phyloP scores from a whole-genome alignment of 2,797 vertebrate species.

The Hydrolagus colliei region DNA sequence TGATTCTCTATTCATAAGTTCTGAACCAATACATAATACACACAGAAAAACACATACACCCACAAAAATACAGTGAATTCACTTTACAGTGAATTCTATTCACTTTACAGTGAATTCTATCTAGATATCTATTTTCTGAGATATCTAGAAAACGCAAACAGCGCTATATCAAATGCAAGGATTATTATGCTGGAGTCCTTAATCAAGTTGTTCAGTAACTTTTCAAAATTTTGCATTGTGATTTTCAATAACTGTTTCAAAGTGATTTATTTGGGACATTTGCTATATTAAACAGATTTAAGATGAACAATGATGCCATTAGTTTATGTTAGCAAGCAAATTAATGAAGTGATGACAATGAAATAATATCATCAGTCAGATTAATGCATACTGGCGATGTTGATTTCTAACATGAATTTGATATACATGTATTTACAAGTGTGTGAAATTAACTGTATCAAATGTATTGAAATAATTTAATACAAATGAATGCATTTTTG shows the following conservation, averaged over 20 bases:
- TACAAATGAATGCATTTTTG: not conserved
- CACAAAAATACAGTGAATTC: too few species aligned
- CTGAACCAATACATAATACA: not conserved
- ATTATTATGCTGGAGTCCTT: not conserved
- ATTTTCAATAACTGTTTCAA: conserved; percentile 24
- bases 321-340: conserved; percentile 55
- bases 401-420: not conserved
- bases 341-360: conserved; percentile 52
- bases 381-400: conserved; percentile 37
- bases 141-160: too few species aligned
- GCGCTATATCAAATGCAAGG: too few species aligned
- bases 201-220: not conserved
- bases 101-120: too few species aligned
- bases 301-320: conserved; percentile 42
- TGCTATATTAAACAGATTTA: conserved; percentile 10
- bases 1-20: not conserved
- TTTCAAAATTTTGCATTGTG: not conserved
- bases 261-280: conserved; percentile 26
- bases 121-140: too few species aligned
- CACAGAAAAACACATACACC: too few species aligned
- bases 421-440: not conserved
- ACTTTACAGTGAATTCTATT: too few species aligned
- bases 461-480: not conserved
- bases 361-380: conserved; percentile 44
- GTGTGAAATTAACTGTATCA: not conserved